These are phyloP conservation scores for Ondatra zibethicus DNA, from an alignment of 2,113 vertebrate species.

Conservation along the genomic window DNA sequence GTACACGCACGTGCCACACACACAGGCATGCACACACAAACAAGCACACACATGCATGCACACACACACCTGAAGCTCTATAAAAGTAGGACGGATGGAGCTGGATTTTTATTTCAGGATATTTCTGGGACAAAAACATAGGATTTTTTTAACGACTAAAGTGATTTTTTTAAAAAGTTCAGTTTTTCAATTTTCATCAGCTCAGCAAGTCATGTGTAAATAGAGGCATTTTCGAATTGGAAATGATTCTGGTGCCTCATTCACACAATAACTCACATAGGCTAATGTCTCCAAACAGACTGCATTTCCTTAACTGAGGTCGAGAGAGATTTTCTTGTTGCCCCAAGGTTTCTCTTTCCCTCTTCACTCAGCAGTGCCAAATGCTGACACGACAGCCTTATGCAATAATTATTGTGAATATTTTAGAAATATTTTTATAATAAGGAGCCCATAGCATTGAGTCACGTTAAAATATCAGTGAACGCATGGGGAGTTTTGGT, in stretches of 20 bases:
- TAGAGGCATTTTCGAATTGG: not conserved
- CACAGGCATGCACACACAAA: not conserved
- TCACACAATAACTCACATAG: constrained; percentile 53
- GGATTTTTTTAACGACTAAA: not conserved
- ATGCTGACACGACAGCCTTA: constrained; percentile 68
- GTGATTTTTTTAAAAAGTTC: not conserved
- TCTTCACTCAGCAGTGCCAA: constrained; percentile 33
- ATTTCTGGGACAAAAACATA: constrained; percentile 34
- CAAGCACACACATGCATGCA: not conserved
- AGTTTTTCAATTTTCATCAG: constrained; percentile 14
- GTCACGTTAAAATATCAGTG: constrained; percentile 77
- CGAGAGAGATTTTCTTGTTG: constrained; percentile 68
- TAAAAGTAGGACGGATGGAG: not conserved
- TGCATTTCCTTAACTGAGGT: constrained; percentile 75
- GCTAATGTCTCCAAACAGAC: constrained; percentile 54
- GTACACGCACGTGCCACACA: not conserved
- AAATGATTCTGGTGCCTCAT: constrained; percentile 23
- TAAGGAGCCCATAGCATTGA: constrained; percentile 66
- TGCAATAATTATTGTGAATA: constrained; percentile 76
- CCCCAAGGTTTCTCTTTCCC: constrained; percentile 73
- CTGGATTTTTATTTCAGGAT: constrained; percentile 60
- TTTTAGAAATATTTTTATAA: constrained; percentile 77
- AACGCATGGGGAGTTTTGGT: constrained; percentile 74
- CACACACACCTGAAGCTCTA: not conserved
- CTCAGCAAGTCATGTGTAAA: not conserved